phyloP scores from a whole-genome alignment of 2,888 invertebrate genomes.

The Cacoxenus indagator region DNA sequence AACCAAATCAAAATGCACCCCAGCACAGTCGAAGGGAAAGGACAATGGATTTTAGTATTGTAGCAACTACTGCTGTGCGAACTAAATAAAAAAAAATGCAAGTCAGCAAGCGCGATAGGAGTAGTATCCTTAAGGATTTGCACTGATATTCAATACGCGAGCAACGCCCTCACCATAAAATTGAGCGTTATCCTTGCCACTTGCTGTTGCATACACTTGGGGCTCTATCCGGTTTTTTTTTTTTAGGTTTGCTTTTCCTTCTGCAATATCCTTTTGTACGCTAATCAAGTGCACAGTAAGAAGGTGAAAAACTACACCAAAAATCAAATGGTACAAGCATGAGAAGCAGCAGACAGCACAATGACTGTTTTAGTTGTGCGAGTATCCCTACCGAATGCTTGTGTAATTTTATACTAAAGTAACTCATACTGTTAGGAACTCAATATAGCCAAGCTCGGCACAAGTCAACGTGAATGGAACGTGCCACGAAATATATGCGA shows the following conservation, averaged over 20 bases:
- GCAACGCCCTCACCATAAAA: too few species aligned
- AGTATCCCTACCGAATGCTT: not conserved
- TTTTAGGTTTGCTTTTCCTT: not conserved
- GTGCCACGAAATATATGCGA: not conserved
- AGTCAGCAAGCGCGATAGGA: slow-evolving; percentile 43
- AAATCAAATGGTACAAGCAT: not conserved
- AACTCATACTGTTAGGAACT: too few species aligned
- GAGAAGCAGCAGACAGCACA: not conserved
- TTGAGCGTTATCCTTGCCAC: not conserved
- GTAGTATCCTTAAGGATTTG: slow-evolving; percentile 51
- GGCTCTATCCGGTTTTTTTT: too few species aligned
- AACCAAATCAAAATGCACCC: slow-evolving; percentile 12
- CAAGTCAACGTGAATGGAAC: not conserved
- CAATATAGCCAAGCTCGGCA: too few species aligned
- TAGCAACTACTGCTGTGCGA: not conserved
- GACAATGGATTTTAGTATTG: not conserved
- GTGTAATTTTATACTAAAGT: slow-evolving; percentile 20
- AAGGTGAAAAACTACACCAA: too few species aligned
- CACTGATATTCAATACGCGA: slow-evolving; percentile 45
- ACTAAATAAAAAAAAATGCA: slow-evolving; percentile 51
- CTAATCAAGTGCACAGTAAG: slow-evolving; percentile 9
- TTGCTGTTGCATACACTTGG: too few species aligned
- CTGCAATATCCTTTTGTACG: not conserved
- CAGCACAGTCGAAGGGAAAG: not conserved
- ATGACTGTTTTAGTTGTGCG: not conserved